Evolutionary conservation across 2,888 invertebrate genomes (phyloP), one percentile per base, ranked within the genome.

Genomic region (Stratiomys singularior): DNA sequence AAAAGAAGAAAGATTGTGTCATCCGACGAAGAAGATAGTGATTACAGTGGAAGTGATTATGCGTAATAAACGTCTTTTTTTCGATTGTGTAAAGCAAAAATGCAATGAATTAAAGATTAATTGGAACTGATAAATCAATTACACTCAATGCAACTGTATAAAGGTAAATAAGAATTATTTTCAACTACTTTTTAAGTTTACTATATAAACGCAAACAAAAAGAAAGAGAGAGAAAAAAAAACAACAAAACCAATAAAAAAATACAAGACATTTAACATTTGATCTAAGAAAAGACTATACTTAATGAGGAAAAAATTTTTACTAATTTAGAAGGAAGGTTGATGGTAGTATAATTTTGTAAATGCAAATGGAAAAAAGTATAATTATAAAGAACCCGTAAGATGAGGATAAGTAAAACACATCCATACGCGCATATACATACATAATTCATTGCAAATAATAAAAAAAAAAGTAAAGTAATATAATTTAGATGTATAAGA

Each of bases 11-110:
- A 89, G 86, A 85, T 89, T 74, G 85, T 88, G 76, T 89, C 89
- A 81, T 89, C 90, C 11, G 90, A 89, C 80, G 90, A 90, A 80
- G 92, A 92, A 80, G 92, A 90, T 82, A 91, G 91, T 83, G 90
- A 92, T 85, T 90, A 87, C 85, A 92, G 92, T 88, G 92, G 92
- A 85, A 84, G 84, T 78, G 86, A 86, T 78, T 89, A 89, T 81
- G 89, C 89, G 72, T 80, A 78, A 76, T 46, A 76, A 27, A 58
- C 47, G 30, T 47, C 46, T 64, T 76, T 76, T 4, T 15, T 47
- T 64, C 46, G 63, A 21, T 76, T 76, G 60, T 63, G 64, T n/a
- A n/a, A n/a, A n/a, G n/a, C n/a, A 56, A 69, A 69, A 56, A n/a
- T 58, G 72, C 58, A 56, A 64, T 47, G 63, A 21, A 47, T 71